Conservation (phyloP, 2,797 vertebrate species). For the Phoeniculus purpureus region DNA sequence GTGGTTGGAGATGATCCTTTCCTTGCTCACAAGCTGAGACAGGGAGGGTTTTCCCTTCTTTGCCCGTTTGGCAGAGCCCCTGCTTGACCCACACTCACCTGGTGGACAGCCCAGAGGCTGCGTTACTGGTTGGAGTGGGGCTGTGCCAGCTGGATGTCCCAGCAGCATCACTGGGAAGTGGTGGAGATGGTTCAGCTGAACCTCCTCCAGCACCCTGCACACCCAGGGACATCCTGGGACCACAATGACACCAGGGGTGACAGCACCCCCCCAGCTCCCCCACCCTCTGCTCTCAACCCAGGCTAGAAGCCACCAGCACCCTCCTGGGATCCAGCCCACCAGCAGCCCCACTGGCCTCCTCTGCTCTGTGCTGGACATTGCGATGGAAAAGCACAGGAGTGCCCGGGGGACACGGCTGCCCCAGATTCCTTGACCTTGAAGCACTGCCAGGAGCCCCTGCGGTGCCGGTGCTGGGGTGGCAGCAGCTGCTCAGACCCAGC, state of each 20-base stretch:
- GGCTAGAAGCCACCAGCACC: background rate
- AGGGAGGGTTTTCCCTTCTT: background rate
- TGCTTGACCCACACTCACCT: accelerated
- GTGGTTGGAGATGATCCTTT: background rate
- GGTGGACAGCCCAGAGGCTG: background rate
- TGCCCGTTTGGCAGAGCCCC: background rate
- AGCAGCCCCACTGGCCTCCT: background rate
- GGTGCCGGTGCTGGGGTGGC: background rate
- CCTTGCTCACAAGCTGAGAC: background rate
- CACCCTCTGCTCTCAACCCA: background rate
- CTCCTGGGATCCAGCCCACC: background rate
- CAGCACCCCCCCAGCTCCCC: background rate
- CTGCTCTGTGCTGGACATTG: background rate
- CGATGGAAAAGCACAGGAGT: background rate
- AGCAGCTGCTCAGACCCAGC: background rate
- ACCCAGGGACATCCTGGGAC: accelerated
- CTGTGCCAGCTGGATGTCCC: accelerated
- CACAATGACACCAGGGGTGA: accelerated
- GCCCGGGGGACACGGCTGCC: background rate
- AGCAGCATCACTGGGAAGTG: accelerated
- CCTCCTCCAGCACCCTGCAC: background rate
- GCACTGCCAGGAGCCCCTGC: background rate
- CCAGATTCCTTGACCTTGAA: conserved; percentile 74
- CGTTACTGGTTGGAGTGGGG: background rate
- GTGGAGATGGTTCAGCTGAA: background rate